Conservation (phyloP, 2,797 vertebrate genomes). For the Enteromius afrohamiltoni region DNA sequence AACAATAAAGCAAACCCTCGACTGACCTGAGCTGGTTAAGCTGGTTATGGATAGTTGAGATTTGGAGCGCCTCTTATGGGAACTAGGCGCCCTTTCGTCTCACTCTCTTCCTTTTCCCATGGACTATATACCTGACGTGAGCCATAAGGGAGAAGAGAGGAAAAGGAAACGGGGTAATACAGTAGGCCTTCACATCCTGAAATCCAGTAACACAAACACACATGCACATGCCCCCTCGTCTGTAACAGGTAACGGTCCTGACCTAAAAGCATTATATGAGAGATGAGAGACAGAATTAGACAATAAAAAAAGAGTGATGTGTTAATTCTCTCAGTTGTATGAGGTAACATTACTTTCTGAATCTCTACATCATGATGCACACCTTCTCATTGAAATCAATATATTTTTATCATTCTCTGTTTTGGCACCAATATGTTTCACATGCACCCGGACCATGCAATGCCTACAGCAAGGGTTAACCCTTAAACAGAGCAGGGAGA, state of each 20-base stretch:
- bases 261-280: conserved; percentile 31
- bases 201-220: conserved; percentile 31
- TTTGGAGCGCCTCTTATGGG: conserved; percentile 10
- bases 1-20: not conserved
- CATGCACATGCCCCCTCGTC: conserved; percentile 4
- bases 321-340: not conserved
- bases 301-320: not conserved
- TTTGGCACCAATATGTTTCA: not conserved
- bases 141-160: conserved; percentile 17
- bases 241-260: conserved; percentile 47
- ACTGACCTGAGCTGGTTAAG: conserved; percentile 12
- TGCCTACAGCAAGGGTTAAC: conserved; percentile 50
- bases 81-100: conserved; percentile 18
- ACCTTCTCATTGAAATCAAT: not conserved
- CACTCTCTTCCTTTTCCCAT: conserved; percentile 35
- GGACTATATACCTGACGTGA: conserved; percentile 29
- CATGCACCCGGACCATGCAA: not conserved
- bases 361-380: not conserved
- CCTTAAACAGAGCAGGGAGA: conserved; percentile 52
- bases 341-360: not conserved
- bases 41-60: conserved; percentile 19
- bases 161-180: conserved; percentile 41
- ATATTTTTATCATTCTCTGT: not conserved
- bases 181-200: conserved; percentile 37
- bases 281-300: not conserved